Base-by-base conservation (phyloP, 1,140 invertebrate species). In the Zaprionus ghesquierei region DNA sequence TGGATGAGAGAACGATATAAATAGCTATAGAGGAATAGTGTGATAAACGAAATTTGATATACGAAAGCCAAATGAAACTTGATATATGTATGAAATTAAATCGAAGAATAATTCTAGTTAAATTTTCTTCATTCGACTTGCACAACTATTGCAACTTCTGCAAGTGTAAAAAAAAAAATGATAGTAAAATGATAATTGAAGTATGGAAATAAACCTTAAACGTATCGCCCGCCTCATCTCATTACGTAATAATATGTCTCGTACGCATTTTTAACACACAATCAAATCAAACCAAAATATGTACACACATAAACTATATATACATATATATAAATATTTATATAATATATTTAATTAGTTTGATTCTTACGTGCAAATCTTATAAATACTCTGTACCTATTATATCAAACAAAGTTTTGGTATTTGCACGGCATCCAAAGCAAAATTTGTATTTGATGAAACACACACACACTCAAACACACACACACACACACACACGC, bases 171-270 rank as follows among this genome's bases (percentile, higher is more conserved):
- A 53, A 15, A 41, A 51, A 23, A n/a, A 69, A 27, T 22, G 46
- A 72, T 5, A 5, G 44, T 60, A 18, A 41, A 22, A 38, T 22
- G 41, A 20, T 46, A 46, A 44, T 46, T 46, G 18, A 46, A 46
- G 41, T 46, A 46, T 20, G 18, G 18, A 70, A 23, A 56, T 13
- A 59, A 77, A 61, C 70, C 62, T 55, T 65, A 71, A 77, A 63
- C 78, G 82, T 87, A 85, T 85, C 81, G 82, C 81, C 84, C 85
- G 84, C 85, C 84, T 89, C 84, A 89, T 89, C 79, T 89, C 84
- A 89, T 89, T 81, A 89, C 80, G 85, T 89, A 89, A 80, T 89
- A 87, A 84, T 89, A 82, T 87, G 79, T 89, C 82, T 79, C 79
- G 70, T 75, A 80, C 76, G 84, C 84, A 89, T 75, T 89, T 76